These are phyloP conservation scores for Molorchus minor DNA, from an alignment of 2,888 invertebrate genomes.

Conservation along the genomic window DNA sequence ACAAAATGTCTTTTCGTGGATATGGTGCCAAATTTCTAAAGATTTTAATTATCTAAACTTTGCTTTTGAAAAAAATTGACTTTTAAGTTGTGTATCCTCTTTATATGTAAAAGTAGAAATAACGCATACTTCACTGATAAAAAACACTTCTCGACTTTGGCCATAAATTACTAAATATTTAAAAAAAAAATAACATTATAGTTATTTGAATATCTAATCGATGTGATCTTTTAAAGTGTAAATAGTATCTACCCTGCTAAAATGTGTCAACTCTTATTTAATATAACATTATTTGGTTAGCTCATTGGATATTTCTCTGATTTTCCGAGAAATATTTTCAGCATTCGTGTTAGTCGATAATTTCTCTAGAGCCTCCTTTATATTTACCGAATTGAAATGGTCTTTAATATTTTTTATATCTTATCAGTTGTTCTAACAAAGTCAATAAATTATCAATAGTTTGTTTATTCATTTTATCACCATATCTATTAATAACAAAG, in stretches of 20 bases:
- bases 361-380: conserved; percentile 44
- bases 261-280: neutral
- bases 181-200: no score
- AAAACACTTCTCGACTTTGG: no score
- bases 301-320: conserved; percentile 27
- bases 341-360: conserved; percentile 43
- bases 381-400: conserved; percentile 47
- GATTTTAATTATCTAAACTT: no score
- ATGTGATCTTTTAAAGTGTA: no score
- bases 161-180: no score
- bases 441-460: conserved; percentile 55
- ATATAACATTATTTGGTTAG: conserved; percentile 10
- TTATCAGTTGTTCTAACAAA: conserved; percentile 53
- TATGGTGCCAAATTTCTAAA: no score
- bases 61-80: no score
- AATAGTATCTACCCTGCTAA: neutral
- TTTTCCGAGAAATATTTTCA: conserved; percentile 32
- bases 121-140: no score
- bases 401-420: conserved; percentile 43
- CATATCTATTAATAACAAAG: conserved; percentile 56
- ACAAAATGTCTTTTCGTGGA: no score
- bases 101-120: no score
- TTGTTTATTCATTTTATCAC: conserved; percentile 56
- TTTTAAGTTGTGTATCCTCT: no score
- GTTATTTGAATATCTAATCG: no score